A percentile compares a stretch with the other conserved stretches of the same genome.
Conservation (phyloP, 2,888 invertebrate species). For the Osedax frankpressi region DNA sequence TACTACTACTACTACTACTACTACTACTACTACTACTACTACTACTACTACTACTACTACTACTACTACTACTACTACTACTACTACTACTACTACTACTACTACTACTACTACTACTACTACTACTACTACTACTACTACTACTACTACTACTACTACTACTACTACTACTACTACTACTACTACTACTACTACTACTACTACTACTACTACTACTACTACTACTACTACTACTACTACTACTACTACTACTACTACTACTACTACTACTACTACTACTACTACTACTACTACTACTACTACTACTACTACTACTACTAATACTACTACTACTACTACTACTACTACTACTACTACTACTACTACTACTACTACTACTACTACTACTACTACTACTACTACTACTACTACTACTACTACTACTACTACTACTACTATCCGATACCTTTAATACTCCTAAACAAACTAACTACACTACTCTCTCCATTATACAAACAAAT, state of each 20-base stretch:
- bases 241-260: conserved; percentile 19
- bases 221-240: conserved; percentile 10
- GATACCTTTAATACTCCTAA: too few species aligned
- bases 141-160: not conserved
- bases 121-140: conserved; percentile 7
- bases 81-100: conserved; percentile 14
- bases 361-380: conserved; percentile 20
- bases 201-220: not conserved
- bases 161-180: not conserved
- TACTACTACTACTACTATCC: conserved; percentile 19
- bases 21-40: conserved; percentile 17
- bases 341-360: conserved; percentile 20
- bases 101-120: conserved; percentile 20
- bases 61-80: conserved; percentile 10
- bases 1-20: conserved; percentile 16
- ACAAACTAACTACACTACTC: too few species aligned
- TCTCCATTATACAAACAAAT: too few species aligned
- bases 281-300: conserved; percentile 18
- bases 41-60: conserved; percentile 18
- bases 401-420: conserved; percentile 19
- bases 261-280: conserved; percentile 14
- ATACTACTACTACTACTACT: conserved; percentile 20
- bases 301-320: conserved; percentile 20
- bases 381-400: conserved; percentile 19
- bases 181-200: not conserved